Evolutionary conservation across 53 echinoderm and acorn worm species (phyloP), one percentile per base, ranked within the genome.

Genomic region (Arbacia lixula): DNA sequence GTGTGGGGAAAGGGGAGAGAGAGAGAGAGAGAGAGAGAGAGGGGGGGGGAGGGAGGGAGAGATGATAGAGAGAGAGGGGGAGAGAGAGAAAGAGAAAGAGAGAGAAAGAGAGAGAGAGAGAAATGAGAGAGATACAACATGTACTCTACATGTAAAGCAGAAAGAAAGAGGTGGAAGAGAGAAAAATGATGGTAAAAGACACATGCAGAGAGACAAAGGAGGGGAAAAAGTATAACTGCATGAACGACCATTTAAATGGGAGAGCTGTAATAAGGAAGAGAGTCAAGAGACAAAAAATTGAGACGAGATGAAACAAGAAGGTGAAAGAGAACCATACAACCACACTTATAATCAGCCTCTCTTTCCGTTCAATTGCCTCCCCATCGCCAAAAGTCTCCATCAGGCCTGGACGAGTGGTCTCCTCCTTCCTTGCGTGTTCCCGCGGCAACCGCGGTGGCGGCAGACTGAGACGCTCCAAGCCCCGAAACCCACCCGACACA

Each of bases 311-410:
- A 32, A 62, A 31, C 33, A 53, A 74, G 53, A 29, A 74, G 53
- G 34, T 52, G 49, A 74, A 53, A 74, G 74, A 74, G 26, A 53
- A 74, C 74, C 50, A 42, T 53, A 74, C 50, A 74, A 74, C 6
- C 16, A 21, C 51, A 51, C 53, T 74, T 53, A 74, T 74, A 74
- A 74, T 74, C 52, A 74, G 53, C 74, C 74, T 74, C 34, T 74
- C 51, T 34, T 74, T 74, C 74, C 74, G 52, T 74, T 74, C 74
- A 74, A 74, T 74, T 74, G 74, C 74, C 74, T 74, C 74, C 49
- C 34, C 43, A 74, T 74, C 50, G 74, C 74, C 74, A 74, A 53
- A 74, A 74, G 74, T 74, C 74, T 74, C 74, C 50, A 74, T 74
- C 74, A 74, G 51, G 74, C 74, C 17, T 53, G 50, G 51, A 74